Base-by-base conservation (phyloP, 2,113 vertebrate genomes). In the Lagenorhynchus albirostris region DNA sequence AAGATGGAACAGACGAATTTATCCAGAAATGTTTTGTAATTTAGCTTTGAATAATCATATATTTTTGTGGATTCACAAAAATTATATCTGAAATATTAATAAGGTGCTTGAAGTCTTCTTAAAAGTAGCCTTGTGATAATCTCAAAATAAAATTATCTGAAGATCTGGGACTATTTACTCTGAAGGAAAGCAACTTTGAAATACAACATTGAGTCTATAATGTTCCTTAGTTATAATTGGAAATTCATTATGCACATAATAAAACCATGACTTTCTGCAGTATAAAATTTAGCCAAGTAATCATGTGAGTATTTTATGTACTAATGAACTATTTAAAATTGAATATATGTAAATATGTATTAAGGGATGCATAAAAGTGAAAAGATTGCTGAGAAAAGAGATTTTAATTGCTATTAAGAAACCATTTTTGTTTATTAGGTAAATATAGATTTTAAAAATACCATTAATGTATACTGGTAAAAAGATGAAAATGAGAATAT, bases 271-370 rank as follows among this genome's bases (percentile, higher is more conserved):
- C 38, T 79, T 94, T 81, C 38, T 77, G n/a, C 12, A 50, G 33
- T 77, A 85, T 79, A 93, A 91, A 96, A 86, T 93, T 50, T 79
- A 82, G 14, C 15, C 73, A 95, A 94, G 23, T 79, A 91, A 94
- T 76, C 47, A 83, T 44, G 25, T 23, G 63, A 67, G 11, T 95
- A 93, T 87, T 82, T 89, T 93, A 95, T 91, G n/a, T 93, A 89
- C 47, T 89, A 96, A 94, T 91, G n/a, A 97, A 73, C 82, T 88
- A 89, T 97, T 91, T 93, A 55, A 91, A 95, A 93, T 81, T 15
- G 1, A 77, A 76, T 93, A 88, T 88, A 86, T 79, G 20, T 77
- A 97, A 97, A 86, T 97, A 67, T 97, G 77, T 86, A 96, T 96
- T 94, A 41, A 94, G 55, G 62, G n/a, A 77, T 14, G 41, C 94